These are phyloP conservation scores for Lordiphosa andalusiaca DNA, from an alignment of 2,888 invertebrate species.

Conservation along the genomic window DNA sequence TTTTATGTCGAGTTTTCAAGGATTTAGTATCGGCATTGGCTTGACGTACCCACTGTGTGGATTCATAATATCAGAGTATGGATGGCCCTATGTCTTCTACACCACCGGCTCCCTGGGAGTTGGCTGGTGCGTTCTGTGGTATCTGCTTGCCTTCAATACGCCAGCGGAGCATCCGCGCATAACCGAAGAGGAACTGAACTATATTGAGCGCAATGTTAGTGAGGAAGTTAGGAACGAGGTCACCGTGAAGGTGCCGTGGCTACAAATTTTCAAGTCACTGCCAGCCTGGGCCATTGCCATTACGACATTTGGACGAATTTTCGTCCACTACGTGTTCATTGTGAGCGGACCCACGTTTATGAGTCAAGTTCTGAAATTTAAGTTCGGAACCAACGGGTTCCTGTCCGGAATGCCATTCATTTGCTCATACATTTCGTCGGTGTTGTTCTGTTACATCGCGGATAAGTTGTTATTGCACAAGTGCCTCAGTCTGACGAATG, in stretches of 20 bases:
- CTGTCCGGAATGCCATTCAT: conserved; percentile 86
- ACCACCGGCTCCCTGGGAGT: conserved; percentile 85
- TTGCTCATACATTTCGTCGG: conserved; percentile 86
- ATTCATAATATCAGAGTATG: conserved; percentile 85
- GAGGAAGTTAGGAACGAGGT: conserved; percentile 81
- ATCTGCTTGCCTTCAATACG: conserved; percentile 85
- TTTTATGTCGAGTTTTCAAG: conserved; percentile 89
- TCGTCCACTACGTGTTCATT: conserved; percentile 88
- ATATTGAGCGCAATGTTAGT: conserved; percentile 84
- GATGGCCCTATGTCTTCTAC: conserved; percentile 86
- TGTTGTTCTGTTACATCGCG: conserved; percentile 86
- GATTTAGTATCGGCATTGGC: conserved; percentile 88
- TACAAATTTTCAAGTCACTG: conserved; percentile 83
- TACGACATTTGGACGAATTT: conserved; percentile 88
- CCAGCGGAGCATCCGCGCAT: conserved; percentile 86
- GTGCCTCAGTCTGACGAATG: conserved; percentile 83
- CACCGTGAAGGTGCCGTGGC: conserved; percentile 84
- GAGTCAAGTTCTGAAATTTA: conserved; percentile 85
- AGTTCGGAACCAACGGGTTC: conserved; percentile 86
- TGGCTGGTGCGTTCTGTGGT: conserved; percentile 86
- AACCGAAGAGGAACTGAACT: conserved; percentile 84
- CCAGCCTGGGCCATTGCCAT: conserved; percentile 87
- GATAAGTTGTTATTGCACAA: conserved; percentile 84
- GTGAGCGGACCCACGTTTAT: conserved; percentile 87
- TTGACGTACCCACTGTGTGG: conserved; percentile 87